Base-by-base conservation (phyloP, 2,797 vertebrate species). In the Danio kyathit region DNA sequence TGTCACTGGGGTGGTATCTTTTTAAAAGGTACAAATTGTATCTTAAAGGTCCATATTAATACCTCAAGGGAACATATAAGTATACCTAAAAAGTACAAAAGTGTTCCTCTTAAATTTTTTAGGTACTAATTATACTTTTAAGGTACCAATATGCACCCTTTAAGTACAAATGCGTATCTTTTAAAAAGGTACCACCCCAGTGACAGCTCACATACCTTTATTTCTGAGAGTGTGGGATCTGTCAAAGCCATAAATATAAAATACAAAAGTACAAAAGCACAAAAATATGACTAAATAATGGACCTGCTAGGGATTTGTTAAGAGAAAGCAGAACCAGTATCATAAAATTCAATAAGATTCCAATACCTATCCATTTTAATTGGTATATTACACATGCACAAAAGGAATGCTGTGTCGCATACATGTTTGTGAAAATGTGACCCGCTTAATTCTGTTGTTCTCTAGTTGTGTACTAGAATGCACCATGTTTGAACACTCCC, bases 401-500 rank as follows among this genome's bases (percentile, higher is more conserved):
- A 56, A n/a, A 71, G 4, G 2, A 54, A 71, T 13, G n/a, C 17
- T 41, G 11, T 56, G 11, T 56, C 10, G 38, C 69, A 19, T 56
- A 69, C 29, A 49, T 46, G 41, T 73, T 73, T 59, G 41, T 65
- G n/a, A 65, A 19, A 63, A 14, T 71, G 69, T 71, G 69, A 71
- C 38, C 69, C 14, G 40, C 21, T 73, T 57, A 21, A 46, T 60
- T 74, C 14, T 11, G 13, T 57, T 29, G 3, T 29, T 29, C 29
- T 29, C 29, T 29, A 29, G 29, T 29, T 29, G 29, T 3, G 29
- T 29, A 29, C 29, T 29, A 29, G 29, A 29, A 29, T 6, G 12
- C 41, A 3, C 19, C 44, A 54, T 16, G 54, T 46, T 29, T 73
- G 49, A 5, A 14, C 46, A 56, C 51, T 48, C 60, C 17, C 5